Conservation (phyloP, 2,113 vertebrate genomes). For the Ctenomys sociabilis region DNA sequence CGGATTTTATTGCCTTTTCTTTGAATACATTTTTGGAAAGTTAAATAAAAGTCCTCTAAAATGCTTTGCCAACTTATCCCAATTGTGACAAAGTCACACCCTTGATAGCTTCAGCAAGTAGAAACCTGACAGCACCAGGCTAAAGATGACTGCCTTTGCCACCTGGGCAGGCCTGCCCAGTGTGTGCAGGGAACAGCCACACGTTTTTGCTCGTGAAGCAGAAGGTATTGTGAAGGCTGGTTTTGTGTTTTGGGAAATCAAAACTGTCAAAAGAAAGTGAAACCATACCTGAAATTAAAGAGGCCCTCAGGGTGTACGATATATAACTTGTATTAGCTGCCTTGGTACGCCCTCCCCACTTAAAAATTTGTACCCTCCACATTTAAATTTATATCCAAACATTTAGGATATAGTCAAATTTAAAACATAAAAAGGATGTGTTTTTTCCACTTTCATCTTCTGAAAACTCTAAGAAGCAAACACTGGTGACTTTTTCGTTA, state of each 20-base stretch:
- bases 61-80: conserved; percentile 70
- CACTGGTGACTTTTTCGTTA: neutral
- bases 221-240: conserved; percentile 76
- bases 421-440: conserved; percentile 33
- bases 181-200: conserved; percentile 79
- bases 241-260: conserved; percentile 71
- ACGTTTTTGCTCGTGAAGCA: conserved; percentile 67
- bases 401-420: conserved; percentile 45
- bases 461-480: conserved; percentile 14
- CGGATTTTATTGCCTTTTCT: conserved; percentile 15
- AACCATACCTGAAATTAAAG: neutral
- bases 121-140: conserved; percentile 81
- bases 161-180: conserved; percentile 80
- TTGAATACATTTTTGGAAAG: neutral
- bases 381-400: conserved; percentile 29
- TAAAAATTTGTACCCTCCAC: neutral
- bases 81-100: conserved; percentile 67
- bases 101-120: conserved; percentile 82
- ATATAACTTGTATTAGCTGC: neutral
- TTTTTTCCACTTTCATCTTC: conserved; percentile 50
- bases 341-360: neutral
- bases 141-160: conserved; percentile 74
- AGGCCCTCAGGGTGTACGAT: neutral
- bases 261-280: conserved; percentile 53
- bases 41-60: conserved; percentile 61